Conservation (phyloP, 2,888 invertebrate genomes). For the Tenodera sinensis region DNA sequence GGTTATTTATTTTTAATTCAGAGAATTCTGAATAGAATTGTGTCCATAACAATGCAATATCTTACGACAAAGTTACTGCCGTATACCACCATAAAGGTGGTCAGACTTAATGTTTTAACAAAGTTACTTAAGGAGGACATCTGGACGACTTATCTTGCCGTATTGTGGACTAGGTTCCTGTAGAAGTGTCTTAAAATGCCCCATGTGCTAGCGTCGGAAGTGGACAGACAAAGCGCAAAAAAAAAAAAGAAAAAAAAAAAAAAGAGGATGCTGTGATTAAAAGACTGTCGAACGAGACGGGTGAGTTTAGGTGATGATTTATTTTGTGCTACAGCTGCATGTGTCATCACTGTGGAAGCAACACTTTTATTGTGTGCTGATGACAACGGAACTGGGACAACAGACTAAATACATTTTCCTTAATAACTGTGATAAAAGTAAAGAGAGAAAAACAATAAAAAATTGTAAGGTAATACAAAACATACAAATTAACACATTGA, state of each 20-base stretch:
- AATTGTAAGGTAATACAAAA: not conserved
- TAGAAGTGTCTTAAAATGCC: not conserved
- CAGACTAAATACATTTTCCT: slow-evolving; percentile 23
- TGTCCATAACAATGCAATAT: not conserved
- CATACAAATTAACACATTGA: not conserved
- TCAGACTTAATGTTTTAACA: not conserved
- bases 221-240: not conserved
- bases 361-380: not conserved
- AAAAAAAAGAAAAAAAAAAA: no score
- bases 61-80: not conserved
- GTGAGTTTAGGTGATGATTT: not conserved
- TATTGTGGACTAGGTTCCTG: not conserved
- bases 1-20: not conserved
- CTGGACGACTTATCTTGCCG: not conserved
- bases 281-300: not conserved
- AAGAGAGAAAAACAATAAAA: not conserved
- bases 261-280: not conserved
- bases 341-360: not conserved
- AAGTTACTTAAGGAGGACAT: not conserved
- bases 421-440: slow-evolving; percentile 32
- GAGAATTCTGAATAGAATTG: not conserved
- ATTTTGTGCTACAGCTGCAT: not conserved
- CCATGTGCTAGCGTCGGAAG: not conserved
- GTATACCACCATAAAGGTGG: not conserved
- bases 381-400: not conserved